phyloP scores from a whole-genome alignment of 2,113 vertebrate species.

The Mormoops blainvillei region DNA sequence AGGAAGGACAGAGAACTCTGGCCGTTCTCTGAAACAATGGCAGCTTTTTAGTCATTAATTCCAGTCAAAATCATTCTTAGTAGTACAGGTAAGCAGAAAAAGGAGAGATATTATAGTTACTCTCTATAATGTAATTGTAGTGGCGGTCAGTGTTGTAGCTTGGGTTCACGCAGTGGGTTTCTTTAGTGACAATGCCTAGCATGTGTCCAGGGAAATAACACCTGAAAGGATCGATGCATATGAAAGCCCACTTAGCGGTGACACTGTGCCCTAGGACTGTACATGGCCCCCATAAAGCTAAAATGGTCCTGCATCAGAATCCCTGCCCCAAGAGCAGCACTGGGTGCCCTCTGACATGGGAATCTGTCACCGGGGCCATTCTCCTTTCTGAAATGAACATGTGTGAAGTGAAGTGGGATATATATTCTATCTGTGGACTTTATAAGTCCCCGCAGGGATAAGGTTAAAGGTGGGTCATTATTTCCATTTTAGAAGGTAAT shows the following conservation, averaged over 20 bases:
- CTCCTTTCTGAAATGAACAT: conserved; percentile 35
- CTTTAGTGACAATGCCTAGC: conserved; percentile 22
- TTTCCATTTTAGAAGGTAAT: conserved; percentile 50
- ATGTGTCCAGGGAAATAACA: conserved; percentile 45
- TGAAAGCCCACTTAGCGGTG: conserved; percentile 51
- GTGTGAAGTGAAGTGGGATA: conserved; percentile 32
- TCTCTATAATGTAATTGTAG: conserved; percentile 55
- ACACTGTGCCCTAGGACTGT: conserved; percentile 52
- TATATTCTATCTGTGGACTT: conserved; percentile 15
- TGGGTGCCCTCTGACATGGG: conserved; percentile 46
- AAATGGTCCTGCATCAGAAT: conserved; percentile 51
- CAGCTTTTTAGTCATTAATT: conserved; percentile 64
- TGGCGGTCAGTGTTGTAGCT: conserved; percentile 16
- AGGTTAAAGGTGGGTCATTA: conserved; percentile 42
- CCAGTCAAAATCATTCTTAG: conserved; percentile 72
- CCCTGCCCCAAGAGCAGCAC: conserved; percentile 48
- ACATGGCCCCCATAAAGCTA: conserved; percentile 51
- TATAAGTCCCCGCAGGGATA: background rate
- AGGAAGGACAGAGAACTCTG: conserved; percentile 59
- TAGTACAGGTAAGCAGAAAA: background rate
- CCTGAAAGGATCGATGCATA: conserved; percentile 55
- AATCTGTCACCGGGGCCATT: conserved; percentile 46
- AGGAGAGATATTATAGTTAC: conserved; percentile 15
- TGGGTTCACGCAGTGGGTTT: conserved; percentile 33
- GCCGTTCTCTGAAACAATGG: conserved; percentile 58